These are phyloP conservation scores for Fragum fragum DNA, from an alignment of 2,888 invertebrate genomes.

Conservation along the genomic window DNA sequence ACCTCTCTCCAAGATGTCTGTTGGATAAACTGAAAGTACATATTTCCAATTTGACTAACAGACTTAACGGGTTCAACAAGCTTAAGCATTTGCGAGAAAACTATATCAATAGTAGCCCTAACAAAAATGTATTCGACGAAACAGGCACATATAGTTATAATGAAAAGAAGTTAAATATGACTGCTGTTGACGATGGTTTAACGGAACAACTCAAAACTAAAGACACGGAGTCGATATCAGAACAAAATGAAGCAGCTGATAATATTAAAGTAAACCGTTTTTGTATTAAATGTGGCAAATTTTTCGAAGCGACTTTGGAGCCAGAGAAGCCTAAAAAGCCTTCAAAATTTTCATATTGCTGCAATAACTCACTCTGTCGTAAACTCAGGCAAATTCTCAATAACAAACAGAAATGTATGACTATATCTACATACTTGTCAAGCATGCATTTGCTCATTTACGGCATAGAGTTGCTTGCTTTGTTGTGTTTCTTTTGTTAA, in stretches of 20 bases:
- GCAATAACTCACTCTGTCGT: neutral
- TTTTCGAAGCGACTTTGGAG: neutral
- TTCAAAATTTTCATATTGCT: neutral
- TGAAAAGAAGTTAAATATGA: no score
- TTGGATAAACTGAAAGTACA: neutral
- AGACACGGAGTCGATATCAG: neutral
- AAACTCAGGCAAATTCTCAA: neutral
- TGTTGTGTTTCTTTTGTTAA: constrained; percentile 12
- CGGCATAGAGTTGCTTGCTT: neutral
- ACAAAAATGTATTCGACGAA: no score
- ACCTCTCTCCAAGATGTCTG: neutral
- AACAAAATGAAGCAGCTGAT: neutral
- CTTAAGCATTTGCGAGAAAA: neutral
- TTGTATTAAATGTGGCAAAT: neutral
- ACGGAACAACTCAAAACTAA: no score
- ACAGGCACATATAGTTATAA: no score
- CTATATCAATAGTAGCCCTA: no score
- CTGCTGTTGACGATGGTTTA: no score
- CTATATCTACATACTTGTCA: constrained; percentile 5
- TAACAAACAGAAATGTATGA: constrained; percentile 12
- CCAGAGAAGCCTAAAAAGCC: neutral
- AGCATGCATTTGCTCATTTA: constrained; percentile 6
- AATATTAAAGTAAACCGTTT: neutral
- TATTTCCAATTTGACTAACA: neutral
- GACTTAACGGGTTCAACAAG: neutral